A percentile compares a stretch with the other conserved stretches of the same genome.
Conservation (phyloP, 2,797 vertebrate genomes). For the Gallinago solitaria region DNA sequence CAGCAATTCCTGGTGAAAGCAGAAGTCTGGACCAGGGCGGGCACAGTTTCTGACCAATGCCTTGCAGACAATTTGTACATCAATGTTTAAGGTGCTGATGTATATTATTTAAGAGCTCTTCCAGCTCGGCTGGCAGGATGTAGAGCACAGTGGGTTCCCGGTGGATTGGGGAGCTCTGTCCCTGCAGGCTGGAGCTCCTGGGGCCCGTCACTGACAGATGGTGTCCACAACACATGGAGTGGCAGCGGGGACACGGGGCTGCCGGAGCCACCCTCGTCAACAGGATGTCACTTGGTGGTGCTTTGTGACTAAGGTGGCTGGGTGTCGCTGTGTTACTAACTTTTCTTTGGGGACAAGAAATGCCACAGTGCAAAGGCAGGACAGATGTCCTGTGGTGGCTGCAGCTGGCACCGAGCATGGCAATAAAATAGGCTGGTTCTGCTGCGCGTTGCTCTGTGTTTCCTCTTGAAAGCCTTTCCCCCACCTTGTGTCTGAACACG, state of each 20-base stretch:
- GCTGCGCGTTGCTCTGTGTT: accelerated
- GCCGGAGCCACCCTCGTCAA: neutral
- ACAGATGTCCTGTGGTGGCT: neutral
- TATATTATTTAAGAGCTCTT: neutral
- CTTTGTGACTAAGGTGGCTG: neutral
- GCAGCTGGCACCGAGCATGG: accelerated
- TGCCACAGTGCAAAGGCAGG: accelerated
- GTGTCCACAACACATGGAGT: neutral
- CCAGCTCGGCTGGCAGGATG: accelerated
- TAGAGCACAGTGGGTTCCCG: no score
- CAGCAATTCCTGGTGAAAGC: neutral
- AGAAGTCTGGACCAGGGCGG: neutral
- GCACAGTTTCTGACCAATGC: accelerated
- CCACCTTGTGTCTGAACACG: accelerated
- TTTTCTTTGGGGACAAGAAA: neutral
- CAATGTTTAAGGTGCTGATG: neutral
- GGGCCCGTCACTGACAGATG: accelerated
- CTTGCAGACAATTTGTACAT: accelerated
- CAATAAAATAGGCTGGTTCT: neutral
- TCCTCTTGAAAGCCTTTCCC: neutral
- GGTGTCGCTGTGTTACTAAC: accelerated
- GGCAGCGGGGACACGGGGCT: neutral
- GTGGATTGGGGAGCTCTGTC: accelerated
- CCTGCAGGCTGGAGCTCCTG: accelerated
- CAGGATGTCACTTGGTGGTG: neutral